These are phyloP conservation scores for Sympetrum striolatum DNA, from an alignment of 2,888 invertebrate species.

Conservation along the genomic window DNA sequence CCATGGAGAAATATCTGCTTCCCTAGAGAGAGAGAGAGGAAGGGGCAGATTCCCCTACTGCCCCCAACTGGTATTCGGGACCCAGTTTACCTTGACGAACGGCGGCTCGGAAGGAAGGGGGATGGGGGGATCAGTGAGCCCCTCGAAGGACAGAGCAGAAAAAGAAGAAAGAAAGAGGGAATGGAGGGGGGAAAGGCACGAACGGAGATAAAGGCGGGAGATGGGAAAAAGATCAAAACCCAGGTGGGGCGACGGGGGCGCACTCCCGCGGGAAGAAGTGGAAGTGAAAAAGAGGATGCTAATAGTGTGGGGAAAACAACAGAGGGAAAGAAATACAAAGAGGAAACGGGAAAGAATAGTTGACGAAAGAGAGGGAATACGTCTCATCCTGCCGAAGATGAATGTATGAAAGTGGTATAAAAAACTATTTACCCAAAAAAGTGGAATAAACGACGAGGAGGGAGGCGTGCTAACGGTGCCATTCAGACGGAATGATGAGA, in stretches of 20 bases:
- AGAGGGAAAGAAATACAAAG: background rate
- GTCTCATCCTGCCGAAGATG: background rate
- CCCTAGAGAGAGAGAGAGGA: background rate
- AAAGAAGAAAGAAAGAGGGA: background rate
- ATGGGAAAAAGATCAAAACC: background rate
- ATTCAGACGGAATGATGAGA: too few species aligned
- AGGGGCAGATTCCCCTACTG: conserved; percentile 16
- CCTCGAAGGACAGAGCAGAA: background rate
- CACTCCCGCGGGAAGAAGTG: background rate
- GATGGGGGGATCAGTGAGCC: background rate
- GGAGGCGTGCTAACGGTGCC: background rate
- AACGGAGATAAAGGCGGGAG: background rate
- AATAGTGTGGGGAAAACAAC: background rate
- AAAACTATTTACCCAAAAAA: background rate
- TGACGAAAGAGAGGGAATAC: background rate
- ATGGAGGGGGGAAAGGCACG: background rate
- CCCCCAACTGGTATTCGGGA: conserved; percentile 43
- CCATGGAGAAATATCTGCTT: conserved; percentile 27
- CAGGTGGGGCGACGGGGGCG: background rate
- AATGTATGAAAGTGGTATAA: background rate
- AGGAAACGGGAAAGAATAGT: background rate
- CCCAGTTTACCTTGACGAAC: conserved; percentile 43
- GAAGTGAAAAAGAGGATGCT: background rate
- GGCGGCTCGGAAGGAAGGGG: background rate
- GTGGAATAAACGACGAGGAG: too few species aligned